phyloP scores from a whole-genome alignment of 1,140 invertebrate species.

The Streblospio benedicti region DNA sequence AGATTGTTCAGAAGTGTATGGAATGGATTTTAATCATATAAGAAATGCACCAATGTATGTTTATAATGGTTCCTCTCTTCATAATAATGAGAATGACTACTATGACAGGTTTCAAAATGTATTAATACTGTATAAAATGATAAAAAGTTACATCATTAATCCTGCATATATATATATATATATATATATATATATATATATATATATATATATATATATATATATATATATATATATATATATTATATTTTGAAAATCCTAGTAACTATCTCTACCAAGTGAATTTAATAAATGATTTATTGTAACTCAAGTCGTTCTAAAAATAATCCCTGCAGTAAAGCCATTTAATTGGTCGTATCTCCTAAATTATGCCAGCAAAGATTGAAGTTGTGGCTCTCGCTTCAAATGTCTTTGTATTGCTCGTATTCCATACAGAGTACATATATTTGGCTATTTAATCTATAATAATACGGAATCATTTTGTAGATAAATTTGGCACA shows the following conservation, averaged over 20 bases:
- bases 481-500: too few species aligned
- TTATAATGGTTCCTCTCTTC: not conserved
- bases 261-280: not conserved
- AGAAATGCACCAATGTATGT: not conserved
- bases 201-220: not conserved
- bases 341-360: too few species aligned
- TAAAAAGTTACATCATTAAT: not conserved
- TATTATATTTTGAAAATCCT: not conserved
- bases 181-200: not conserved
- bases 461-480: too few species aligned
- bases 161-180: not conserved
- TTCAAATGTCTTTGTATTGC: too few species aligned
- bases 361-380: too few species aligned
- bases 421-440: too few species aligned
- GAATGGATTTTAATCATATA: not conserved
- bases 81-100: not conserved
- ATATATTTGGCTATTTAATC: too few species aligned
- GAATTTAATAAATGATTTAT: too few species aligned
- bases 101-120: not conserved
- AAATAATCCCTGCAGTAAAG: too few species aligned
- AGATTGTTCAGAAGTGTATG: constrained; percentile 1
- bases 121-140: not conserved
- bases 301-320: too few species aligned
- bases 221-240: not conserved
- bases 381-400: too few species aligned